Evolutionary conservation across 2,888 invertebrate species (phyloP), one percentile per base, ranked within the genome.

Genomic region (Nyleta sp.): DNA sequence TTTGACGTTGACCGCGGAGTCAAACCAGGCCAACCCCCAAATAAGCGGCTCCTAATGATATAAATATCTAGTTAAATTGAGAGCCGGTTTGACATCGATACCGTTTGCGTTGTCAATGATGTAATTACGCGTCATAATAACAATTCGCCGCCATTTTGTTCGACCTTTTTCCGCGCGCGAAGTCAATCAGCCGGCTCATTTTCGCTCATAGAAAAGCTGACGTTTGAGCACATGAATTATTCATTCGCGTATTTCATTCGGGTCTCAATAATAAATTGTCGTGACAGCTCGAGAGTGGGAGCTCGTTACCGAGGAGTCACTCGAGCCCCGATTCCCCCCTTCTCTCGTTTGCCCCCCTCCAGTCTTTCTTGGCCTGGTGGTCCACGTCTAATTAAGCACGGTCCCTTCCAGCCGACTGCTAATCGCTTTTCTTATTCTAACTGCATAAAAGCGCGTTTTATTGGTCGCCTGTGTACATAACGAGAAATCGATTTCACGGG

Each of bases 181-280:
- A 55, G 55, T 55, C 59, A 57, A 64, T 72, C 62, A 31, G 6
- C 10, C 55, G 38, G 40, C 46, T 64, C 35, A 53, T 72, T 64
- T 68, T 68, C 53, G 35, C 18, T 57, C 46, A 57, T 35, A 13
- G 28, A 55, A 40, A 48, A 52, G 18, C 15, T 24, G 42, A 53
- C 42, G 52, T 31, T 65, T 18, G 22, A 71, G 28, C 28, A 8
- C 35, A 71, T 76, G 70, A 57, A 76, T 76, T 76, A 76, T 76
- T 70, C 62, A 71, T 59, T 52, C 46, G 46, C 70, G 44, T 59
- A 76, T 71, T 76, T 71, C 70, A 65, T 44, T 46, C 50, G 15
- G 31, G 24, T 17, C 53, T 71, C 53, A 42, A 71, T 59, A 57
- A 71, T 76, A 76, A 71, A 65, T 71, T 76, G 62, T 55, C 31